phyloP scores from a whole-genome alignment of 2,113 vertebrate species.

The Crypturellus undulatus region DNA sequence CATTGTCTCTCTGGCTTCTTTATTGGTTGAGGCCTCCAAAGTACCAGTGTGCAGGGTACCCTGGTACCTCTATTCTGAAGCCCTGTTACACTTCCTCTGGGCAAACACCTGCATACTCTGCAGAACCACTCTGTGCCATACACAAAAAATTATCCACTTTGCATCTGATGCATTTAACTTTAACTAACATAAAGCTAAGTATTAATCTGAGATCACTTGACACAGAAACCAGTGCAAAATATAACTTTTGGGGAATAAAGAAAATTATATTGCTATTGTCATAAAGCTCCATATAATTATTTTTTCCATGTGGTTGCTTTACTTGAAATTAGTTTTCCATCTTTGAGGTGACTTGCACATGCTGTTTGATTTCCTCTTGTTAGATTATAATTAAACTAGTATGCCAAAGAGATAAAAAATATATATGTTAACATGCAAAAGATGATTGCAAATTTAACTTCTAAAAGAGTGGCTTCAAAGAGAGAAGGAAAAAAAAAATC shows the following conservation, averaged over 20 bases:
- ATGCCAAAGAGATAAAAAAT: neutral
- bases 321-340: neutral
- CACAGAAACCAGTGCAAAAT: neutral
- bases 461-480: neutral
- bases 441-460: neutral
- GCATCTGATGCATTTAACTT: neutral
- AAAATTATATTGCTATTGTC: neutral
- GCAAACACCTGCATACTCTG: too few relatives aligned
- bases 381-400: neutral
- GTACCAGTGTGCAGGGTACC: too few relatives aligned
- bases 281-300: neutral
- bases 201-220: neutral
- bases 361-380: neutral
- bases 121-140: fast-evolving
- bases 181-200: neutral
- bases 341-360: neutral
- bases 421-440: neutral
- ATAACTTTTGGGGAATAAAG: neutral
- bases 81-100: neutral
- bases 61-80: neutral
- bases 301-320: neutral
- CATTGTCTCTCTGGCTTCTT: neutral
- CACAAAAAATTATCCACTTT: neutral
- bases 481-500: neutral
- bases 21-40: neutral